Conservation (phyloP, 2,113 vertebrate species). For the Falco punctatus region DNA sequence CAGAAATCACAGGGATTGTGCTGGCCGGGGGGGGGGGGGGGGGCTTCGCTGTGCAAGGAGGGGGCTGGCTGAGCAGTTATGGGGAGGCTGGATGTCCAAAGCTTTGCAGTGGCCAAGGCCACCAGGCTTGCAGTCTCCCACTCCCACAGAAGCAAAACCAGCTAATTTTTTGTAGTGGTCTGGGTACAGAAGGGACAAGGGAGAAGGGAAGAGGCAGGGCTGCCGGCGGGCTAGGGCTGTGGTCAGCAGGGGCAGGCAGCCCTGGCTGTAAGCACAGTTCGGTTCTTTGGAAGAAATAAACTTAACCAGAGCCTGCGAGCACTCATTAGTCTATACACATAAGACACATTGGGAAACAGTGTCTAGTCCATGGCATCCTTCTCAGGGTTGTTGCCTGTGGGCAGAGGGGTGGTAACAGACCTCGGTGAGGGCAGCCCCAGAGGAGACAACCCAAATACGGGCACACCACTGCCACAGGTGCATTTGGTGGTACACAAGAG, state of each 20-base stretch:
- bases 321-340: not conserved
- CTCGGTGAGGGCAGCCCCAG: not conserved
- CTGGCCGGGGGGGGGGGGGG: not conserved
- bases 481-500: not conserved
- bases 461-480: accelerated
- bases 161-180: not conserved
- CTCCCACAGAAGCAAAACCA: not conserved
- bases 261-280: not conserved
- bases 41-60: not conserved
- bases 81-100: not conserved
- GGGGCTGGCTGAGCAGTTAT: not conserved
- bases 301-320: not conserved
- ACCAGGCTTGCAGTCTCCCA: not conserved
- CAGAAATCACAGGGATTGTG: not conserved
- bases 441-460: not conserved
- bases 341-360: not conserved
- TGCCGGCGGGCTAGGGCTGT: not conserved
- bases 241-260: not conserved
- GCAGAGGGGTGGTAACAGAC: not conserved
- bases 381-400: not conserved
- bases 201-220: not conserved
- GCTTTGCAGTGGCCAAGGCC: not conserved
- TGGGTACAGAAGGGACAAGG: not conserved
- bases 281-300: not conserved
- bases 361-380: not conserved